Percentiles rank a stretch among this genome's conserved stretches.
Conservation (phyloP, 2,113 vertebrate species). For the Gila orcuttii region DNA sequence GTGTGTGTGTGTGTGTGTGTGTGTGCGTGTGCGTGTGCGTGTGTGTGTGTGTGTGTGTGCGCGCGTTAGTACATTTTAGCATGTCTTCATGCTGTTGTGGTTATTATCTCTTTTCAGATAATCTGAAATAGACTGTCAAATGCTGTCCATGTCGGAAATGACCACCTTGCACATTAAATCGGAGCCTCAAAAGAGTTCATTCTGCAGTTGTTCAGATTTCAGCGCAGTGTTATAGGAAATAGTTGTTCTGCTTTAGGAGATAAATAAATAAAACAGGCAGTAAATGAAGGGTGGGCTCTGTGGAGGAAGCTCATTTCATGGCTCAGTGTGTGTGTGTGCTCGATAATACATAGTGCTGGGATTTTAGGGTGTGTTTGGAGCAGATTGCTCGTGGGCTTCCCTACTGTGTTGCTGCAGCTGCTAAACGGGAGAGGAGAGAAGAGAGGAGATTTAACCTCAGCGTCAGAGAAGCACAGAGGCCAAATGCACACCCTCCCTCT, state of each 20-base stretch:
- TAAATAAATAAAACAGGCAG: conserved; percentile 42
- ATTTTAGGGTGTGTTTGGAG: conserved; percentile 54
- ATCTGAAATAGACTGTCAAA: not conserved
- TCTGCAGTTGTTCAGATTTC: not conserved
- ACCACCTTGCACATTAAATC: not conserved
- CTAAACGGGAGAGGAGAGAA: conserved; percentile 26
- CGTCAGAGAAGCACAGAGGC: conserved; percentile 41
- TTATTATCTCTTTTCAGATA: not conserved
- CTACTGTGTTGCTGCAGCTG: conserved; percentile 59
- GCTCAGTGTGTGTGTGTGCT: conserved; percentile 33
- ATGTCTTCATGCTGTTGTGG: not conserved
- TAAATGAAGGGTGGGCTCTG: conserved; percentile 34
- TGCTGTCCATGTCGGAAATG: not conserved
- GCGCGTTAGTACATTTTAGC: not conserved
- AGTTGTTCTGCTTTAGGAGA: conserved; percentile 38
- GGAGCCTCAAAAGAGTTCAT: not conserved
- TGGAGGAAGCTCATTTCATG: conserved; percentile 48
- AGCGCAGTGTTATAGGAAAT: not conserved
- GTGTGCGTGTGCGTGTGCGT: too few species aligned
- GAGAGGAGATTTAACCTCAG: conserved; percentile 27
- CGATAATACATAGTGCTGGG: conserved; percentile 35
- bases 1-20: too few species aligned
- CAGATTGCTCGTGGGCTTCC: conserved; percentile 57
- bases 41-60: not conserved
- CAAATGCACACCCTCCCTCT: conserved; percentile 32